Evolutionary conservation across 1,140 invertebrate genomes (phyloP), one percentile per base, ranked within the genome.

Genomic region (Homarus americanus): DNA sequence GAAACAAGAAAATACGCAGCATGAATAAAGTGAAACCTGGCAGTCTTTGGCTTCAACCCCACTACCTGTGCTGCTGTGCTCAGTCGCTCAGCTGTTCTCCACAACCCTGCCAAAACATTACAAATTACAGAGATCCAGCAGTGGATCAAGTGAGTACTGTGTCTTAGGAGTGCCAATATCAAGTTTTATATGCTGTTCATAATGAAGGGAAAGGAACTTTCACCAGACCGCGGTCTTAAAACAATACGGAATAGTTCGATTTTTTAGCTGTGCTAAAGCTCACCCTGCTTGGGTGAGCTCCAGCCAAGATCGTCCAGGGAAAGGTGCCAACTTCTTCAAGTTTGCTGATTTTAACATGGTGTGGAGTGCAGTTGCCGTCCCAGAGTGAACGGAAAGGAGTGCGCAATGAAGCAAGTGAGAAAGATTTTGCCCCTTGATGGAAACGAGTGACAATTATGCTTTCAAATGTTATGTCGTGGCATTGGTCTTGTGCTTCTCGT

Each of bases 91-190:
- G 72, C 83, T 86, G 83, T 86, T 75, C 72, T 28, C 79, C 34
- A 38, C 83, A 86, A 75, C 83, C 41, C 69, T 53, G 83, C 83
- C 83, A 86, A 86, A 86, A 86, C 83, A 76, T 86, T 86, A 86
- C 83, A 53, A 76, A 86, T 86, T 86, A 86, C 83, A 32, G 69
- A 32, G 72, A 24, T 58, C 38, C 41, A 75, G 63, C 83, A 75
- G 28, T 86, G 44, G 34, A 32, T 44, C 9, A 49, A 32, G 53
- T 53, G 9, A 9, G 69, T 75, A 73, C 36, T 17, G 32, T 34
- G 24, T 28, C 24, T 34, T n/a, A 69, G 7, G 4, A 69, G 66
- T 69, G 66, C 24, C 5, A 5, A 28, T 7, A 5, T 28, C 5
- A 69, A 24, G 5, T 7, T 5, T 7, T 34, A 28, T 34, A 5